These are phyloP conservation scores for Tanytarsus gracilentus DNA, from an alignment of 2,888 invertebrate species.

Conservation along the genomic window DNA sequence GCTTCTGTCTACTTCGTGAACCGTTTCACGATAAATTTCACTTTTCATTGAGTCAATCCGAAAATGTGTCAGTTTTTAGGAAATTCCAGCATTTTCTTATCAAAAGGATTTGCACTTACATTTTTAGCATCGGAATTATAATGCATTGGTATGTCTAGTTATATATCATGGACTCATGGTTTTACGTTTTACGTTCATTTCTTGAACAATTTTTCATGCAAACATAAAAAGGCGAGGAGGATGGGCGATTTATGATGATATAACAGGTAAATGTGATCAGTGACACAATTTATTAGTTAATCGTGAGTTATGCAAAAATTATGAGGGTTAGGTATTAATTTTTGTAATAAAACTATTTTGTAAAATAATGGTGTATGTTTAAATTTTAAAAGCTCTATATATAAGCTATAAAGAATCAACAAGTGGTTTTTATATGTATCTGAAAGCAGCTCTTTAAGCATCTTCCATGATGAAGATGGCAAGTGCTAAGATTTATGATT, in stretches of 20 bases:
- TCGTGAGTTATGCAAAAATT: neutral
- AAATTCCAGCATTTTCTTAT: slow-evolving; percentile 29
- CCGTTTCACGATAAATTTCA: slow-evolving; percentile 36
- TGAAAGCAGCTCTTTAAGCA: no score
- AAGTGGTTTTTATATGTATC: neutral
- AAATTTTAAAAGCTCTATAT: no score
- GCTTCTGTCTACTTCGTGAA: slow-evolving; percentile 50
- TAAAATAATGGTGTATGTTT: no score
- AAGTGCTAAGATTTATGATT: no score
- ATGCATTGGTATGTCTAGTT: slow-evolving; percentile 41
- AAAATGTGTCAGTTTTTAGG: slow-evolving; percentile 26
- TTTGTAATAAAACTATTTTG: no score
- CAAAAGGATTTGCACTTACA: slow-evolving; percentile 42
- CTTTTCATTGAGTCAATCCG: slow-evolving; percentile 26
- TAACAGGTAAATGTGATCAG: no score
- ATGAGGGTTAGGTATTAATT: neutral
- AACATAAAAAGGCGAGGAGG: slow-evolving; percentile 30
- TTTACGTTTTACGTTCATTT: neutral
- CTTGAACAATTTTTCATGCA: neutral
- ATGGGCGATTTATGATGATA: slow-evolving; percentile 32
- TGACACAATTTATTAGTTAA: neutral
- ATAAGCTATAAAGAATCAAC: no score
- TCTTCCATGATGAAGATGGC: no score
- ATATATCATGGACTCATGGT: neutral
- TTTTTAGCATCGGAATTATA: slow-evolving; percentile 46